Base-by-base conservation (phyloP, 2,797 vertebrate species). In the Ptychadena robeensis region DNA sequence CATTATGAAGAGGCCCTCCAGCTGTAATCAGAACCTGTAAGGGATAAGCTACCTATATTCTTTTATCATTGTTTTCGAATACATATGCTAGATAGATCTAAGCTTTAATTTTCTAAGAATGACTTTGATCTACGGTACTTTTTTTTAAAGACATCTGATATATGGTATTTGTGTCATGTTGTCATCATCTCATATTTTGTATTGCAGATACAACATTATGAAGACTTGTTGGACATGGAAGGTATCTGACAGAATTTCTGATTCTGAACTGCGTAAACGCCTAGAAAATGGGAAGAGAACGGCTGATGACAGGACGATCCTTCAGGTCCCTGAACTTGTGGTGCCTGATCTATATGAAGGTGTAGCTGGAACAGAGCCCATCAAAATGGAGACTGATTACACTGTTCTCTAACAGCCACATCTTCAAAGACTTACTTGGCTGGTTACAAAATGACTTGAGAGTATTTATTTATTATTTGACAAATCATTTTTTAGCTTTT, bases 211-310 rank as follows among this genome's bases (percentile, higher is more conserved):
- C 14, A 65, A 87, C 18, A 87, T 97, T 86, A 98, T 99, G 89
- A 97, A 95, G 88, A 86, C 88, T 32, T 98, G 97, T 87, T 97
- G 96, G 94, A 93, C 92, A 6, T 99, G 97, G 97, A 95, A 88
- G 82, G 94, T 94, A 59, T 80, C 88, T 12, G 91, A 93, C 8
- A 92, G 97, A 0, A 93, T 94, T 7, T 86, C 91, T 2, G 89
- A 95, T 78, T 81, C 86, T 14, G 94, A 95, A 18, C 80, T 98
- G 74, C 85, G 82, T 68, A 89, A 66, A 22, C 94, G 92, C 78
- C 90, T 99, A 3, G 82, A 91, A 79, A 86, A 87, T 1, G 96
- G 92, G 9, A 84, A 94, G 67, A 96, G 93, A 82, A 90, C 85
- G 25, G 94, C 96, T 65, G 93, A 93, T 30, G 96, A 95, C 82